These are phyloP conservation scores for Empis livida DNA, from an alignment of 2,888 invertebrate genomes.

Conservation along the genomic window DNA sequence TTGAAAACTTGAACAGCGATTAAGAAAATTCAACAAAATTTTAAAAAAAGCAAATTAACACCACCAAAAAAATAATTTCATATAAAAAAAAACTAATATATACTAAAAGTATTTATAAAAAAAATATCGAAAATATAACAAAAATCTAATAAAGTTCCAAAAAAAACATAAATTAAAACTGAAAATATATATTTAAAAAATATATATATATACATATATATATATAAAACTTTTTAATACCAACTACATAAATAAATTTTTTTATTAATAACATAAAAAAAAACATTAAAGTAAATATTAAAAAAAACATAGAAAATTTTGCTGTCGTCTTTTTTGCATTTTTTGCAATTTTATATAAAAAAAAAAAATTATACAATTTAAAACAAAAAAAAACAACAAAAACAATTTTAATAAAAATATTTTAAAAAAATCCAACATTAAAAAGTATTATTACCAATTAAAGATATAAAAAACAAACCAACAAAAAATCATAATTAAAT, in stretches of 20 bases:
- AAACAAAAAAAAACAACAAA: conserved; percentile 13
- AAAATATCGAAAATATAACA: background rate
- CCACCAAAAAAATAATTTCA: too few relatives aligned
- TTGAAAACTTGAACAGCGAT: too few relatives aligned
- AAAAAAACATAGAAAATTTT: conserved; percentile 21
- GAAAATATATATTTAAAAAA: conserved; percentile 12
- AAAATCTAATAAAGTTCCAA: conserved; percentile 27
- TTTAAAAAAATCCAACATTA: conserved; percentile 9
- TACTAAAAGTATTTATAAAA: background rate
- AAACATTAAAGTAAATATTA: conserved; percentile 5
- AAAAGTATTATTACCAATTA: conserved; percentile 5
- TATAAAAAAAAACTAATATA: too few relatives aligned
- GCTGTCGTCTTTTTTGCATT: conserved; percentile 35
- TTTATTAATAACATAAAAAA: conserved; percentile 6
- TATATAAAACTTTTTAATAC: conserved; percentile 18
- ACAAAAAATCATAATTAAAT: conserved; percentile 6
- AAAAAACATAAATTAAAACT: conserved; percentile 19
- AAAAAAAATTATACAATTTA: conserved; percentile 15
- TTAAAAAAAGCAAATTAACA: too few relatives aligned
- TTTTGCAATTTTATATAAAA: conserved; percentile 35
- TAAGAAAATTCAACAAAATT: too few relatives aligned
- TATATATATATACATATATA: conserved; percentile 15
- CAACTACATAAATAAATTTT: too few relatives aligned
- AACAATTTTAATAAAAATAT: conserved; percentile 12
- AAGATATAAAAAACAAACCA: conserved; percentile 7